Conservation (phyloP, 2,113 vertebrate species). For the Dicaeum eximium region DNA sequence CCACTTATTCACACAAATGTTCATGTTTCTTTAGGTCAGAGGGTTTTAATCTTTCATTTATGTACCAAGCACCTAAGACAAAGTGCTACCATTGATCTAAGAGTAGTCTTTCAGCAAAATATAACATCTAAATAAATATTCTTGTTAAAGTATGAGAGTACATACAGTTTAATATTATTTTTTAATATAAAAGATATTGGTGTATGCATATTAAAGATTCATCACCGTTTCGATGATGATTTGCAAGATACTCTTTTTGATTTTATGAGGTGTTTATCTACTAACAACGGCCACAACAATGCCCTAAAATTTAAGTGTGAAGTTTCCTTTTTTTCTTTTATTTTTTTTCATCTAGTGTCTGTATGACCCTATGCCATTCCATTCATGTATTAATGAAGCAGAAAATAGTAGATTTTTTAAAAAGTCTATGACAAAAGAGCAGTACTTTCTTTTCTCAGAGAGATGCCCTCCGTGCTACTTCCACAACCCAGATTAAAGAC, state of each 20-base stretch:
- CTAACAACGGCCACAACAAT: background rate
- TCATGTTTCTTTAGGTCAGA: background rate
- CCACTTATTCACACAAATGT: background rate
- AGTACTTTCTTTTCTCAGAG: background rate
- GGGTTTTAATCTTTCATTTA: background rate
- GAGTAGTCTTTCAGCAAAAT: background rate
- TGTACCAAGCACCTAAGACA: background rate
- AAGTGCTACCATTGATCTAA: background rate
- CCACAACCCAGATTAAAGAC: background rate
- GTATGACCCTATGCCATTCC: background rate
- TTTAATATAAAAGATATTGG: accelerated
- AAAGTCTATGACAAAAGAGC: background rate
- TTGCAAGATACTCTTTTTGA: background rate
- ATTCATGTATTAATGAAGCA: background rate
- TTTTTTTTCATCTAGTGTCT: background rate
- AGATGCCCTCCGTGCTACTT: background rate
- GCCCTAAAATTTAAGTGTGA: background rate
- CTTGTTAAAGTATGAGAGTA: background rate
- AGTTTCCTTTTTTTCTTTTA: background rate
- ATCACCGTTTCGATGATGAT: background rate
- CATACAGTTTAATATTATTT: background rate
- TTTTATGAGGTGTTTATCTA: background rate
- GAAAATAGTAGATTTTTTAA: background rate
- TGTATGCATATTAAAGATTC: background rate
- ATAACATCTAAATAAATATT: background rate